Base-by-base conservation (phyloP, 2,888 invertebrate species). In the Hirtodrosophila cameraria region DNA sequence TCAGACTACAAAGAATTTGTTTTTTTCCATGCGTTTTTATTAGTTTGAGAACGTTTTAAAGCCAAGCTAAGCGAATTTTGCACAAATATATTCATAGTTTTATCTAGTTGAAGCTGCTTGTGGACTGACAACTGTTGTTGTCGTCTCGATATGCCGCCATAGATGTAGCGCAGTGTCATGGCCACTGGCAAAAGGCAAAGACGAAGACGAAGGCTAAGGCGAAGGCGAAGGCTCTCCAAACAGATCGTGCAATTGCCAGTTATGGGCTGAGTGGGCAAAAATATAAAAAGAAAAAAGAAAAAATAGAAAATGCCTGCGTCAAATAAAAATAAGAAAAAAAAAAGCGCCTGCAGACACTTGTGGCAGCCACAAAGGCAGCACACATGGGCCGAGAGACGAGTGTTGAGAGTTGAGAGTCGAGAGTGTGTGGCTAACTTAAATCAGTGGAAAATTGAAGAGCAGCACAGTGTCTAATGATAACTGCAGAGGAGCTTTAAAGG, bases 391-490 rank as follows among this genome's bases (percentile, higher is more conserved):
- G 12, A 45, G 6, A 20, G 23, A 1, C 13, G 15, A 18, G 3
- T 12, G 23, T 9, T 3, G 3, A 20, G 5, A 20, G 18, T 5
- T 5, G 5, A 20, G 18, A 20, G 35, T 8, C 25, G 43, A 41
- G 43, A 41, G 69, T 61, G 62, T 70, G 78, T 71, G 78, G 75
- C 68, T 74, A 71, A 55, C 75, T 77, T 57, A 64, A 67, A 73
- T 82, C 79, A 69, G 78, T 59, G 82, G 83, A 77, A 82, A 82
- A 85, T 85, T 85, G 83, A 82, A 76, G 77, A 63, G 65, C 67
- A 46, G 67, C 67, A 41, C 54, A 54, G 58, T 75, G 83, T 79
- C 83, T 85, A 83, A 83, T 82, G 82, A 85, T 82, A 82, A 82
- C 80, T 85, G 72, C 76, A 54, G n/a, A n/a, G 79, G 63, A 81